Evolutionary conservation across 2,113 vertebrate genomes (phyloP), one percentile per base, ranked within the genome.

Genomic region (Conger conger): DNA sequence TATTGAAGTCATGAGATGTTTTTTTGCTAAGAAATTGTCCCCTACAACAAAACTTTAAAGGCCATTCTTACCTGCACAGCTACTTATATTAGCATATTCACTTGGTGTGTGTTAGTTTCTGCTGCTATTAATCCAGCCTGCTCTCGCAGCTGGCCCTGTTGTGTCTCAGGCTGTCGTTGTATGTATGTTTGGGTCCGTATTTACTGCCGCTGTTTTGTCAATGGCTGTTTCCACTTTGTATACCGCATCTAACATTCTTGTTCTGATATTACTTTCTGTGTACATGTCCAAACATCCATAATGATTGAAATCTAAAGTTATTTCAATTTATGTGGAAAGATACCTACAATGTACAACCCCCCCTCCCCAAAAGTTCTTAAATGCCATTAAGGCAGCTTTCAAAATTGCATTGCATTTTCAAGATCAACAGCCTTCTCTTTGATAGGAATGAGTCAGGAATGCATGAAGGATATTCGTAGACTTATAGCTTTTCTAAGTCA

Each of bases 271-370:
- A 42, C 23, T 42, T 38, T 42, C 38, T 79, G 36, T 79, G 78
- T 79, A 79, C 18, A 35, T 81, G 80, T 53, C 79, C 42, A 45
- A n/a, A 54, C 42, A 81, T 81, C 42, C 80, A 81, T 45, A 42
- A 35, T 54, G n/a, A 81, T 53, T 81, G n/a, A 30, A 81, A 17
- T 50, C 15, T n/a, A 79, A 81, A 33, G 5, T 81, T 18, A 33
- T 81, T 53, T 40, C 27, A 40, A 27, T 79, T 18, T 27, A 16
- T 42, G 37, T 23, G 27, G 17, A 81, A 23, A 35, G 45, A 6
- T 73, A 30, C 57, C 57, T 80, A 9, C 42, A 80, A 23, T 80
- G 38, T n/a, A n/a, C 45, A 50, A 53, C 16, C 15, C 3, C 18
- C 27, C 37, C 17, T 27, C n/a, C 30, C 40, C 18, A 38, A 37